Conservation (phyloP, 2,797 vertebrate species). For the Mus spretus region DNA sequence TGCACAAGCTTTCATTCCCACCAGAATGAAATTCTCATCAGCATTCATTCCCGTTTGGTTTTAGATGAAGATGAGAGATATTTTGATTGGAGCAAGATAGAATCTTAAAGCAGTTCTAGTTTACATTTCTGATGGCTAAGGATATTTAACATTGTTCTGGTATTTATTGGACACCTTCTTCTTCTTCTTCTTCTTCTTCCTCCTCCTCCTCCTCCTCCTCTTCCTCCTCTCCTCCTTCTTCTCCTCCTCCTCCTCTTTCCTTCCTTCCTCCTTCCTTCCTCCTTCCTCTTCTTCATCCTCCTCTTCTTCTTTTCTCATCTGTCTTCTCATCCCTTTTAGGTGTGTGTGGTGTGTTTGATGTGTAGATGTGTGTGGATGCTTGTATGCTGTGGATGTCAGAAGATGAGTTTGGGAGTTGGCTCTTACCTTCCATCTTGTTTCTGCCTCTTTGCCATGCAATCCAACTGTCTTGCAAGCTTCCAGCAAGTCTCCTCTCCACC, state of each 20-base stretch:
- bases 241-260: too few species aligned
- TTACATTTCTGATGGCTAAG: background rate
- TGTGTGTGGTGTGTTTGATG: background rate
- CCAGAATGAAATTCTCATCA: background rate
- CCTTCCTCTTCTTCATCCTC: background rate
- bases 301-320: background rate
- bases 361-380: background rate
- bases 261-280: background rate
- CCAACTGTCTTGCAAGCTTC: background rate
- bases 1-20: background rate
- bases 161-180: background rate
- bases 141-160: background rate
- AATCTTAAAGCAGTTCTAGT: background rate
- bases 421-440: background rate
- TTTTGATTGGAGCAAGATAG: background rate
- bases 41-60: background rate
- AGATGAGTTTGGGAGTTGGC: background rate
- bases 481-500: background rate
- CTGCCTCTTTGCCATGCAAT: background rate
- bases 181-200: background rate
- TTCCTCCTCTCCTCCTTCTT: rapidly evolving
- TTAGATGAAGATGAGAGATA: background rate
- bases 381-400: background rate
- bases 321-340: background rate
- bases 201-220: rapidly evolving